Evolutionary conservation across 1,140 invertebrate species (phyloP).

Genomic region (Lethrus apterus): DNA sequence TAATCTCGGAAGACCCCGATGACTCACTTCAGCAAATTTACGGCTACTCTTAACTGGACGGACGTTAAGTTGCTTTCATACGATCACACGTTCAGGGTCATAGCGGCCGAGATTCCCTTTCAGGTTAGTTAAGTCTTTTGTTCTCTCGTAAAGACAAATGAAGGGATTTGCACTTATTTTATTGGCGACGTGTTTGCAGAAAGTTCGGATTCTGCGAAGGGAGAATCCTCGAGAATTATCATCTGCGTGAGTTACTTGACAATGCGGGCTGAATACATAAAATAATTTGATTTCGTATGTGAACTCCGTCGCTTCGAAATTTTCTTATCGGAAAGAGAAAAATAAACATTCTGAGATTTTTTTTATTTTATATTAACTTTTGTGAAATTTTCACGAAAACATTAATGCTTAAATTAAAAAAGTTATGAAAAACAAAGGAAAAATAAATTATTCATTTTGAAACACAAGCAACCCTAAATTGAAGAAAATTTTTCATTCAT

Average conservation of each 20-base stretch:
- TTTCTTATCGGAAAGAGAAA: background rate
- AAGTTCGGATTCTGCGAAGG: too few relatives aligned
- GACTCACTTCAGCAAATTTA: conserved; percentile 32
- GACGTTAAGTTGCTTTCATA: conserved; percentile 23
- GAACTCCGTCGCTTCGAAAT: background rate
- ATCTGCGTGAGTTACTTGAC: background rate
- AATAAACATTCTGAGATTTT: background rate
- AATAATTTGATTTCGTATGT: background rate
- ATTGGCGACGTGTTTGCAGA: conserved; percentile 25
- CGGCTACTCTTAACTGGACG: conserved; percentile 22
- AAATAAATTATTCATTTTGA: too few relatives aligned
- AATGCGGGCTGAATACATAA: background rate
- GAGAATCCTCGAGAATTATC: background rate
- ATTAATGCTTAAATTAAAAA: too few relatives aligned
- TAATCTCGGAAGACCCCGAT: conserved; percentile 20
- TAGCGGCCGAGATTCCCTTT: conserved; percentile 21
- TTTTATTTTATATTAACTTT: too few relatives aligned
- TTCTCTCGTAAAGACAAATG: conserved; percentile 39
- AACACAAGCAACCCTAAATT: too few relatives aligned
- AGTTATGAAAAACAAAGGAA: too few relatives aligned
- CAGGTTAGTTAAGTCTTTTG: conserved; percentile 38
- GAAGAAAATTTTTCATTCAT: too few relatives aligned
- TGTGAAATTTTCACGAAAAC: too few relatives aligned
- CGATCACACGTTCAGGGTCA: conserved; percentile 21
- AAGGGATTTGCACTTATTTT: conserved; percentile 39